A percentile compares a stretch with the other conserved stretches of the same genome.
Conservation (phyloP, 2,888 invertebrate genomes). For the Microdon myrmicae region DNA sequence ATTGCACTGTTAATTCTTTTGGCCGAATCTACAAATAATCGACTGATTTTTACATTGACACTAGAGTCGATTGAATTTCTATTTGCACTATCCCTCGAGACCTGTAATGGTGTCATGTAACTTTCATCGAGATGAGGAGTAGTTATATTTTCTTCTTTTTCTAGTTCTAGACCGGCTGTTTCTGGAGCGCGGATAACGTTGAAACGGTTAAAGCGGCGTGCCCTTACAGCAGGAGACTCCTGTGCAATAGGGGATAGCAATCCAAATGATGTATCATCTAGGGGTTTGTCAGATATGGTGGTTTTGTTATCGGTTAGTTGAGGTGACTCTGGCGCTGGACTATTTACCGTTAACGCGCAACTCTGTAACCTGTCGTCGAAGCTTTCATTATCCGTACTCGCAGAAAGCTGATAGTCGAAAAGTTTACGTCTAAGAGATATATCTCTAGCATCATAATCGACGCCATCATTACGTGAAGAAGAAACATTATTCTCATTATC, state of each 20-base stretch:
- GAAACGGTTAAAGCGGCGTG: background rate
- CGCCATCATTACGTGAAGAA: constrained; percentile 55
- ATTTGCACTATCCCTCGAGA: constrained; percentile 31
- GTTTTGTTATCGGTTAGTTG: constrained; percentile 18
- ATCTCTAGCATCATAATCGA: constrained; percentile 66
- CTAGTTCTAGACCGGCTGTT: constrained; percentile 1
- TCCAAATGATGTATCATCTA: constrained; percentile 58
- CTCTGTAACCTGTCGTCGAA: constrained; percentile 22
- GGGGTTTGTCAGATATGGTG: constrained; percentile 7
- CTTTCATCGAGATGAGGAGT: constrained; percentile 63
- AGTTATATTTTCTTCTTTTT: constrained; percentile 6
- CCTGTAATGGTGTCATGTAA: constrained; percentile 53
- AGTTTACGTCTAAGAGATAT: constrained; percentile 64
- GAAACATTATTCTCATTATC: constrained; percentile 56
- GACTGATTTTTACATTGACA: constrained; percentile 59
- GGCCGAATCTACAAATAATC: constrained; percentile 57
- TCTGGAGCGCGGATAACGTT: background rate
- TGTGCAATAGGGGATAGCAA: constrained; percentile 64
- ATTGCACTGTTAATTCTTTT: constrained; percentile 39
- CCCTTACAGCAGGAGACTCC: constrained; percentile 15
- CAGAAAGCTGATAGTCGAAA: constrained; percentile 60
- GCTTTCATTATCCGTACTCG: constrained; percentile 54
- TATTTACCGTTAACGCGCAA: constrained; percentile 26
- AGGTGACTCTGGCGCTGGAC: constrained; percentile 54
- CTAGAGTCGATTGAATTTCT: constrained; percentile 59